phyloP scores from a whole-genome alignment of 2,113 vertebrate genomes.

The Silurus asotus region DNA sequence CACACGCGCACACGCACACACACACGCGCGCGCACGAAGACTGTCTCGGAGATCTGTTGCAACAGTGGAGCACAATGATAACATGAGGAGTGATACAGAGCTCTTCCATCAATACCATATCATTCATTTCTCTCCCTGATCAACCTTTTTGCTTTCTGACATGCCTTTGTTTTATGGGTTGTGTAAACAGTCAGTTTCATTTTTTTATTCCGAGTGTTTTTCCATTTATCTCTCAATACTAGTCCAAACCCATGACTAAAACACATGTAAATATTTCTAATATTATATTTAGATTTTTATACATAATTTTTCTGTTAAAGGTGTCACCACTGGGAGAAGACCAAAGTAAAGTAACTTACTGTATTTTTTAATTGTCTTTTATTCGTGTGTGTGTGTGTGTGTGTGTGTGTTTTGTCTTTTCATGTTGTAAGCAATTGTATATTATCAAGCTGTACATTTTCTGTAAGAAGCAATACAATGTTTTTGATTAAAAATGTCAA shows the following conservation, averaged over 20 bases:
- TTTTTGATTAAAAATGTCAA: conserved; percentile 75
- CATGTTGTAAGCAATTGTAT: conserved; percentile 71
- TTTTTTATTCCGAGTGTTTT: conserved; percentile 28
- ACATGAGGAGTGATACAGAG: neutral
- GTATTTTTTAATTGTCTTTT: conserved; percentile 60
- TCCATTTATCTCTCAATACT: conserved; percentile 23
- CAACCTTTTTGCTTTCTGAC: conserved; percentile 49
- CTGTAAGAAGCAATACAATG: conserved; percentile 53
- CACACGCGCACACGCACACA: too few relatives aligned
- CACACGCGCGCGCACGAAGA: too few relatives aligned
- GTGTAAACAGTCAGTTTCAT: neutral
- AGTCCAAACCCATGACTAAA: conserved; percentile 40
- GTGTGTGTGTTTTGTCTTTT: conserved; percentile 13
- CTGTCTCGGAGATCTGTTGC: neutral
- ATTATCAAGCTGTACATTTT: conserved; percentile 61
- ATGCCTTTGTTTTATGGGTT: neutral
- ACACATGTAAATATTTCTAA: conserved; percentile 72
- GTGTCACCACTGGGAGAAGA: conserved; percentile 82
- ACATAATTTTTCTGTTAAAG: conserved; percentile 66
- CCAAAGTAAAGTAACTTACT: conserved; percentile 80
- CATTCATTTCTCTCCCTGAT: neutral
- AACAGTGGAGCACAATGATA: conserved; percentile 13
- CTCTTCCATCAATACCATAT: neutral
- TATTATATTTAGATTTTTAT: conserved; percentile 64
- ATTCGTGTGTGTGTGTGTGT: conserved; percentile 57